These are phyloP conservation scores for Puffinus mauretanicus DNA, from an alignment of 2,113 vertebrate genomes.

Conservation along the genomic window DNA sequence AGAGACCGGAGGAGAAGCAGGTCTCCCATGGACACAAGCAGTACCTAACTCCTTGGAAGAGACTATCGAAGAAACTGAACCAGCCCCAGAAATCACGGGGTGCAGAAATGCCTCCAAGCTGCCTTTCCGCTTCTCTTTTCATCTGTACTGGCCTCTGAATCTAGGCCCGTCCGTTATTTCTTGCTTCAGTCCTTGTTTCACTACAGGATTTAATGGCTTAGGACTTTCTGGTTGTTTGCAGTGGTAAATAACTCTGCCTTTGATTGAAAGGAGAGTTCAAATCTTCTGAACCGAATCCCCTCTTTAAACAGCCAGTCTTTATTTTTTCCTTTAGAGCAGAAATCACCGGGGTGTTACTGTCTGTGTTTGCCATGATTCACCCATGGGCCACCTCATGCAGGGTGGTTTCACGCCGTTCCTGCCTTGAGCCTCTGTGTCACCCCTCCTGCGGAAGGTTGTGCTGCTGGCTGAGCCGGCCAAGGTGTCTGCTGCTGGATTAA, in stretches of 20 bases:
- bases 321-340: neutral
- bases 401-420: neutral
- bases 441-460: neutral
- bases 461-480: neutral
- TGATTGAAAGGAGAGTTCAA: constrained; percentile 12
- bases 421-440: neutral
- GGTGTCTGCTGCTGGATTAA: neutral
- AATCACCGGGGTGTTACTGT: neutral
- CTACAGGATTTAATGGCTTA: constrained; percentile 13
- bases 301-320: constrained; percentile 12
- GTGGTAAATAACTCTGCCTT: neutral
- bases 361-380: neutral
- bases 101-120: neutral
- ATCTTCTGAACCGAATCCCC: neutral
- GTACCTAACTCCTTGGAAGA: neutral
- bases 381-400: neutral
- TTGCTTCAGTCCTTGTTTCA: neutral
- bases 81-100: neutral
- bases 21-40: neutral
- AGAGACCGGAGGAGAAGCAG: neutral
- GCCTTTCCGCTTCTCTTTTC: neutral
- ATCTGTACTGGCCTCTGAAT: neutral
- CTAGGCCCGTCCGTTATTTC: neutral
- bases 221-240: neutral
- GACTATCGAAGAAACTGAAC: neutral